phyloP scores from a whole-genome alignment of 1,140 invertebrate genomes.

The Acromyrmex heyeri region DNA sequence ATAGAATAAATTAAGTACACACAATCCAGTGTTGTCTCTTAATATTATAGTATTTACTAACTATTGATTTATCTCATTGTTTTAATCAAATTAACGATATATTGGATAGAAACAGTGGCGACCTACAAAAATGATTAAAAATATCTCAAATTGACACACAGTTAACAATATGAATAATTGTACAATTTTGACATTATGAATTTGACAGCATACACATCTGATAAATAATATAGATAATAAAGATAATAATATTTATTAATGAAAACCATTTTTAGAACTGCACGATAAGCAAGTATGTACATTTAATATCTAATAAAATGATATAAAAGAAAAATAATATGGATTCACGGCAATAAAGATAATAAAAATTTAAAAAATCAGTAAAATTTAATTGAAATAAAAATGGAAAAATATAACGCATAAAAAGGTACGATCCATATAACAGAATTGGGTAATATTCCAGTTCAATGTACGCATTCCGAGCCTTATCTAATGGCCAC shows the following conservation, averaged over 20 bases:
- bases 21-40: too few relatives aligned
- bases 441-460: conserved; percentile 27
- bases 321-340: neutral
- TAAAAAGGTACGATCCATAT: conserved; percentile 14
- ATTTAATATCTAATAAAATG: neutral
- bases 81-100: too few relatives aligned
- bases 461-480: neutral
- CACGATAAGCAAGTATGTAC: neutral
- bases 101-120: too few relatives aligned
- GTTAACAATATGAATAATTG: too few relatives aligned
- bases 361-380: neutral
- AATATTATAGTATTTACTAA: too few relatives aligned
- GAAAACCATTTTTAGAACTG: neutral
- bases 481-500: conserved; percentile 63
- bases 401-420: neutral
- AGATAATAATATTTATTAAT: neutral
- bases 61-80: too few relatives aligned
- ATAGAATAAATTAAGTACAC: too few relatives aligned
- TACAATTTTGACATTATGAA: too few relatives aligned
- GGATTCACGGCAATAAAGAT: neutral
- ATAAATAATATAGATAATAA: too few relatives aligned
- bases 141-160: too few relatives aligned
- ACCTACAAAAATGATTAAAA: too few relatives aligned
- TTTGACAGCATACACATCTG: too few relatives aligned
- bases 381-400: neutral